Conservation (phyloP, 2,888 invertebrate species). For the Cybosia mesomella region DNA sequence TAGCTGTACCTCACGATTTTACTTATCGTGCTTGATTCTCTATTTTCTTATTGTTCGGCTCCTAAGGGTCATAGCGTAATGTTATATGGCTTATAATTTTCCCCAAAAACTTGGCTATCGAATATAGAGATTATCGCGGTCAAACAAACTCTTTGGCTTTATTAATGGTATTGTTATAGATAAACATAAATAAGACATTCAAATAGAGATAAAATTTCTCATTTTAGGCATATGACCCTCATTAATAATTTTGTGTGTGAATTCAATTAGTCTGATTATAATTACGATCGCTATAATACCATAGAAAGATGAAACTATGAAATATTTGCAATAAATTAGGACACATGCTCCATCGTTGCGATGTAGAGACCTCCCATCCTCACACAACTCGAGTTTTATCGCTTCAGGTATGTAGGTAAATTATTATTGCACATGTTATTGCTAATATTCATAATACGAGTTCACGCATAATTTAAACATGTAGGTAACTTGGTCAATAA, state of each 20-base stretch:
- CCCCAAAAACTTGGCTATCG: too few relatives aligned
- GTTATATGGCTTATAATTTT: too few relatives aligned
- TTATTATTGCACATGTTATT: slow-evolving; percentile 50
- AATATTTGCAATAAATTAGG: slow-evolving; percentile 10
- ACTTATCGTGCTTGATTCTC: too few relatives aligned
- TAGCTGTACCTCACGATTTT: too few relatives aligned
- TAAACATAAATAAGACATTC: too few relatives aligned
- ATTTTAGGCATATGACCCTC: too few relatives aligned
- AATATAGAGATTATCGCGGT: too few relatives aligned
- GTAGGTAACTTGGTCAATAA: slow-evolving; percentile 40
- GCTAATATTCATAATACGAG: slow-evolving; percentile 35
- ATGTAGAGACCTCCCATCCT: slow-evolving; percentile 23
- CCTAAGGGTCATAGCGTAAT: too few relatives aligned
- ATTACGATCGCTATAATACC: neutral
- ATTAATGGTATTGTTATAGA: too few relatives aligned
- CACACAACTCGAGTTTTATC: slow-evolving; percentile 37
- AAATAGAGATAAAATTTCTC: too few relatives aligned
- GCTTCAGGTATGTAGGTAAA: slow-evolving; percentile 49
- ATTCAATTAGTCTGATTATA: neutral
- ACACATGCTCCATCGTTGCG: slow-evolving; percentile 4
- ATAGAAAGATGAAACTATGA: neutral
- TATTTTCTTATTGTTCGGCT: too few relatives aligned
- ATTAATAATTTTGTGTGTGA: neutral
- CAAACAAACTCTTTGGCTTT: too few relatives aligned
- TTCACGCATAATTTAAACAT: slow-evolving; percentile 48